Conservation (phyloP, 2,797 vertebrate species). For the Acanthornis magna region DNA sequence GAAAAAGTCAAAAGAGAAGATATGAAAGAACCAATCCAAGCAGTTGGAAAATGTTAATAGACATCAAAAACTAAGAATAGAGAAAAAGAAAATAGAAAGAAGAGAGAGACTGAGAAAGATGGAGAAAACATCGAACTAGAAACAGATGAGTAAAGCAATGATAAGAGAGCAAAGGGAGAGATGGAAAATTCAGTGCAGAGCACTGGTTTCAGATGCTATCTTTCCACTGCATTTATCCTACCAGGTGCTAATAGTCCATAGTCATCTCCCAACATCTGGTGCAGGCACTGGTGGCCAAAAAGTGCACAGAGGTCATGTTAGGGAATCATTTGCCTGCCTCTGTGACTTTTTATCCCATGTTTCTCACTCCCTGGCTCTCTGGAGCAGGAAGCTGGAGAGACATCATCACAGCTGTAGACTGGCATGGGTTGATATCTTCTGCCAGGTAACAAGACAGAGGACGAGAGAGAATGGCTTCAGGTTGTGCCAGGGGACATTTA, state of each 20-base stretch:
- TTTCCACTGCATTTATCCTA: background rate
- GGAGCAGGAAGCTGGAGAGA: background rate
- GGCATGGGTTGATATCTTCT: rapidly evolving
- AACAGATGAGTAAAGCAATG: background rate
- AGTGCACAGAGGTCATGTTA: rapidly evolving
- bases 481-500: background rate
- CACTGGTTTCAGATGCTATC: background rate
- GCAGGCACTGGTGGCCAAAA: background rate
- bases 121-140: background rate
- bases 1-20: background rate
- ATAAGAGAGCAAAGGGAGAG: background rate
- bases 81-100: background rate
- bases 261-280: no score
- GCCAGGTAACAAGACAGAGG: background rate
- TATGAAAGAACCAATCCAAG: background rate
- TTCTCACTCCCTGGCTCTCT: background rate
- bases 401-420: background rate
- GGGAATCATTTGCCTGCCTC: background rate
- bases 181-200: background rate
- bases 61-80: rapidly evolving
- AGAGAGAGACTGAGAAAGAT: rapidly evolving
- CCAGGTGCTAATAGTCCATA: rapidly evolving
- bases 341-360: background rate
- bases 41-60: background rate
- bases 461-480: background rate